Base-by-base conservation (phyloP, 2,888 invertebrate species). In the Malthinus flaveolus region DNA sequence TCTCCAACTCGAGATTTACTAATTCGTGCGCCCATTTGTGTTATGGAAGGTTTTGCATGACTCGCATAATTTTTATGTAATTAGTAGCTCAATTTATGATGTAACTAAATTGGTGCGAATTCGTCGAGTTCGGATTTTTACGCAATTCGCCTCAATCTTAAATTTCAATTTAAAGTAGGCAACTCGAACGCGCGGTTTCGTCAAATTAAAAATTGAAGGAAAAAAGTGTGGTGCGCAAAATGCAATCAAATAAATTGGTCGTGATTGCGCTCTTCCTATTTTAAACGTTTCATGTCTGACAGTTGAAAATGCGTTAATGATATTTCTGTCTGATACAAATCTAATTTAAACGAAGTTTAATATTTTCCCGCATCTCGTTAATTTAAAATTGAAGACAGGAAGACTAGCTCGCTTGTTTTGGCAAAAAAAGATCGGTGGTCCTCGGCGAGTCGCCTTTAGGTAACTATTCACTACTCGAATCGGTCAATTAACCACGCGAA, bases 401-500 rank as follows among this genome's bases (percentile, higher is more conserved):
- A 8, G 33, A 7, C 33, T 8, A 7, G 35, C 3, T 35, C 35
- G 1, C 3, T 35, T 10, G 3, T 9, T n/a, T n/a, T 10, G 35
- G 10, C n/a, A 10, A 10, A 10, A 35, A 10, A 10, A 35, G 5
- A 35, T 10, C 3, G 35, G 35, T 10, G 5, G 13, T 15, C 44
- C 44, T 7, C 8, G 23, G 3, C 3, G 5, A 23, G 23, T n/a
- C n/a, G 31, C 10, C 44, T 15, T n/a, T 9, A 44, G 15, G 44
- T 44, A 10, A 23, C 15, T 31, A 31, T 7, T 31, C 9, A 8
- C 1, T 23, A 5, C 13, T 42, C 42, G 33, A 13, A 32, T 32
- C 39, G 42, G 50, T 42, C 52, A 46, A 52, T 52, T 52, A 52
- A 36, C 56, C 56, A 54, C 52, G 51, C 60, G 59, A 64, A 61